These are phyloP conservation scores for Melanargia galathea DNA, from an alignment of 2,888 invertebrate genomes.

Conservation along the genomic window DNA sequence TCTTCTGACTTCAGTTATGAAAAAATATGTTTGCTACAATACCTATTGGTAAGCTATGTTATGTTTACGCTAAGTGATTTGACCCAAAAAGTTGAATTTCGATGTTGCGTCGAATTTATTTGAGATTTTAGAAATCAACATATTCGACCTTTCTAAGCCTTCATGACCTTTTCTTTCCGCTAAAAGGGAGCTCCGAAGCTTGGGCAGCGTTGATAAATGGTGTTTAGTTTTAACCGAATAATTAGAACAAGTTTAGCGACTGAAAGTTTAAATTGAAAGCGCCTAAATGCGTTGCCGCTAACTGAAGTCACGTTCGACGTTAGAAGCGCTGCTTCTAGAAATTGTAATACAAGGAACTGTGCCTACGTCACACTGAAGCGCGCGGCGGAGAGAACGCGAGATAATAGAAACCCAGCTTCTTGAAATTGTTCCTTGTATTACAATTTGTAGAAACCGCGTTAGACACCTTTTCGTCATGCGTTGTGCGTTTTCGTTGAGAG, in stretches of 20 bases:
- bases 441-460: too few species aligned
- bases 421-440: too few species aligned
- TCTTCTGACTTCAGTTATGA: background rate
- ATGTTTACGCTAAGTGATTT: background rate
- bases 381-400: too few species aligned
- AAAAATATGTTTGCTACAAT: background rate
- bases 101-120: too few species aligned
- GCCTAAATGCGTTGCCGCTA: constrained; percentile 5
- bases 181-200: background rate
- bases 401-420: too few species aligned
- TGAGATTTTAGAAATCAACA: too few species aligned
- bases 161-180: background rate
- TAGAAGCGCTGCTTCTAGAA: too few species aligned
- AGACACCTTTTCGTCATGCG: too few species aligned
- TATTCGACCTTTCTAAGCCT: background rate
- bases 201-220: constrained; percentile 2
- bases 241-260: constrained; percentile 22
- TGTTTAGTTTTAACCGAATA: constrained; percentile 26
- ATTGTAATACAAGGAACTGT: too few species aligned
- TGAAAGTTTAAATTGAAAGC: constrained; percentile 38
- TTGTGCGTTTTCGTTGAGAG: too few species aligned
- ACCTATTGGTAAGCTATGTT: background rate
- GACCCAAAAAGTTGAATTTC: constrained; percentile 11
- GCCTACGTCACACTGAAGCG: too few species aligned
- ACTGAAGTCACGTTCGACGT: background rate